These are phyloP conservation scores for Agrenia bidenticulata DNA, from an alignment of 2,888 invertebrate genomes.

Conservation along the genomic window DNA sequence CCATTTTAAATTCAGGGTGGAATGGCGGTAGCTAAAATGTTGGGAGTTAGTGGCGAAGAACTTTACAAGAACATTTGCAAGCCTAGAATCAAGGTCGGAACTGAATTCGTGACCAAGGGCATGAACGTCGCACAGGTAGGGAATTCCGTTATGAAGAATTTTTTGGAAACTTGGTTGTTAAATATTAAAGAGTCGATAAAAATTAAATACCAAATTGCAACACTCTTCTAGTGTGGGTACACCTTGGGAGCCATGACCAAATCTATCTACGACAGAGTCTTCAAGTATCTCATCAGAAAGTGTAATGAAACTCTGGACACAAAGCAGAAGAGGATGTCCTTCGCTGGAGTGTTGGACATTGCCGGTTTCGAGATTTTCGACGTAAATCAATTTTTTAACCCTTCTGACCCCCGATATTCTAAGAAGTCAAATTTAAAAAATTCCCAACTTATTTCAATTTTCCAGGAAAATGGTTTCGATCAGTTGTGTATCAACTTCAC, in stretches of 20 bases:
- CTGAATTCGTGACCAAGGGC: conserved; percentile 60
- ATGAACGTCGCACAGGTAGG: conserved; percentile 56
- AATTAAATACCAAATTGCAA: too few relatives aligned
- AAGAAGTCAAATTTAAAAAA: too few relatives aligned
- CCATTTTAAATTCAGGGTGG: conserved; percentile 35
- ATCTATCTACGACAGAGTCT: conserved; percentile 56
- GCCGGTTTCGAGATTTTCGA: conserved; percentile 67
- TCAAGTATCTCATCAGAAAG: conserved; percentile 61
- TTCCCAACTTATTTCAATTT: too few relatives aligned
- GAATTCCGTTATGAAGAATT: too few relatives aligned
- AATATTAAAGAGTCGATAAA: too few relatives aligned
- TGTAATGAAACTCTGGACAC: conserved; percentile 63
- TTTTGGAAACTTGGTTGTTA: too few relatives aligned
- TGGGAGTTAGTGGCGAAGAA: conserved; percentile 59
- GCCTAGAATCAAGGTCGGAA: conserved; percentile 60
- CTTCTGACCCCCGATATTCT: too few relatives aligned
- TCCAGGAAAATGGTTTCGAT: conserved; percentile 92
- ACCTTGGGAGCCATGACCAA: conserved; percentile 56
- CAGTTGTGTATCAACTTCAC: conserved; percentile 98
- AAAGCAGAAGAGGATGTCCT: conserved; percentile 60
- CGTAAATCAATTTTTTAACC: conserved; percentile 54
- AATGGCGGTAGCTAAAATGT: conserved; percentile 56
- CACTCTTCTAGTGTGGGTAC: conserved; percentile 55
- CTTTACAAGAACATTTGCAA: conserved; percentile 57
- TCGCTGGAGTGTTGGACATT: conserved; percentile 64